Percentiles rank a stretch among this genome's conserved stretches.
Conservation (phyloP, 2,797 vertebrate species). For the Pseudochromis fuscus region DNA sequence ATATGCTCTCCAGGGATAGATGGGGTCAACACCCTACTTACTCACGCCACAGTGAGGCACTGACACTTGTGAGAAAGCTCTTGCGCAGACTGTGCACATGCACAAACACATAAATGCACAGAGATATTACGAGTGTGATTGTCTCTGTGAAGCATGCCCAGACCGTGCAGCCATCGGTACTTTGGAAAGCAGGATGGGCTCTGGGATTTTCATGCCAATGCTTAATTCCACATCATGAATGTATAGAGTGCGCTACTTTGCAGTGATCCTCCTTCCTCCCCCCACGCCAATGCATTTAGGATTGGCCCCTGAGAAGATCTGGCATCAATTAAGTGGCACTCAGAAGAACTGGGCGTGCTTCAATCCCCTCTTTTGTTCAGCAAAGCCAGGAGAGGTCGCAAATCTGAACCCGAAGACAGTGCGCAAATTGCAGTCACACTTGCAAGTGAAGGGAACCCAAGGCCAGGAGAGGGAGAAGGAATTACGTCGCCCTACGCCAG, state of each 20-base stretch:
- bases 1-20: conserved; percentile 84
- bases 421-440: conserved; percentile 86
- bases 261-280: conserved; percentile 65
- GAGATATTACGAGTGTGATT: conserved; percentile 49
- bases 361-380: conserved; percentile 82
- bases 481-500: conserved; percentile 65
- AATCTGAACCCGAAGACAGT: conserved; percentile 84
- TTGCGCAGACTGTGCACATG: conserved; percentile 23
- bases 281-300: conserved; percentile 58
- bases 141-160: conserved; percentile 56
- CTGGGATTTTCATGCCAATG: conserved; percentile 66
- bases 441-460: conserved; percentile 72
- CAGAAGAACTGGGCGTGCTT: conserved; percentile 75
- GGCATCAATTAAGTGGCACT: conserved; percentile 83
- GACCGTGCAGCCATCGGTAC: conserved; percentile 50
- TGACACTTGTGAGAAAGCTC: conserved; percentile 84
- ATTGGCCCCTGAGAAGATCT: conserved; percentile 78
- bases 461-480: conserved; percentile 68
- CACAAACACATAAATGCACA: conserved; percentile 27
- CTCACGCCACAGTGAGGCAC: conserved; percentile 81
- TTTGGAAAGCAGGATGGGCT: conserved; percentile 56
- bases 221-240: conserved; percentile 69
- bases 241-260: conserved; percentile 72
- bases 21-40: conserved; percentile 85
- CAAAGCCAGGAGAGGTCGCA: conserved; percentile 78